Evolutionary conservation across 2,888 invertebrate species (phyloP).

Genomic region (Drosophila niveifrons): DNA sequence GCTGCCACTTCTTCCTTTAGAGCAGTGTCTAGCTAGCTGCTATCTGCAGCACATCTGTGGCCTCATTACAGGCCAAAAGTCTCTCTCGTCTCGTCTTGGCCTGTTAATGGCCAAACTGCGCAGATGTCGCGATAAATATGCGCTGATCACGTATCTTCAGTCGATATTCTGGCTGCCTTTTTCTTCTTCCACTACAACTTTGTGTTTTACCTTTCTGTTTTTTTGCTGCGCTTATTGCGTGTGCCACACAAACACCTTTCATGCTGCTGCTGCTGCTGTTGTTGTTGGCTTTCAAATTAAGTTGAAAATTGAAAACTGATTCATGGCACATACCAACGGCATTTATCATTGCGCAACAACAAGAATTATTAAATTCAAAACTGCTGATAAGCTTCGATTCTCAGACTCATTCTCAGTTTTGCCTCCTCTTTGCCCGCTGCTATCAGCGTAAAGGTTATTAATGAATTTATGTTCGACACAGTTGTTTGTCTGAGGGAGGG

Average conservation of each 20-base stretch:
- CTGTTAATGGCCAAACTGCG: conserved; percentile 58
- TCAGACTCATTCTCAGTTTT: too few species aligned
- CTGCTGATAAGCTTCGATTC: conserved; percentile 50
- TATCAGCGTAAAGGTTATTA: conserved; percentile 40
- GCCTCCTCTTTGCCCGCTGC: background rate
- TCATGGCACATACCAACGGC: conserved; percentile 53
- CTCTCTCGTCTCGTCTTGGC: conserved; percentile 15
- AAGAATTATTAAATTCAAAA: conserved; percentile 49
- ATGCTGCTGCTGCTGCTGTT: background rate
- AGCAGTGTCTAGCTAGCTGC: conserved; percentile 13
- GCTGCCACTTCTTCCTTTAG: too few species aligned
- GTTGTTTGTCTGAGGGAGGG: background rate
- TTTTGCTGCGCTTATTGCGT: conserved; percentile 14
- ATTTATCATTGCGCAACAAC: conserved; percentile 55
- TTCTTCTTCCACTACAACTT: background rate
- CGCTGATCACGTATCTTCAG: conserved; percentile 77
- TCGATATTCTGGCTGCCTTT: conserved; percentile 39
- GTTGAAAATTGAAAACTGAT: conserved; percentile 38
- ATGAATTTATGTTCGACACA: conserved; percentile 69
- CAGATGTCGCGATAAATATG: conserved; percentile 79
- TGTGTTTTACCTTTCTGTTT: background rate
- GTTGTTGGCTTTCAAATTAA: conserved; percentile 19
- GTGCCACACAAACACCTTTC: conserved; percentile 15
- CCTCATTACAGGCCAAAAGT: conserved; percentile 68
- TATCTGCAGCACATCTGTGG: conserved; percentile 71